phyloP scores from a whole-genome alignment of 1,140 invertebrate genomes.

The Stegodyphus mimosarum region DNA sequence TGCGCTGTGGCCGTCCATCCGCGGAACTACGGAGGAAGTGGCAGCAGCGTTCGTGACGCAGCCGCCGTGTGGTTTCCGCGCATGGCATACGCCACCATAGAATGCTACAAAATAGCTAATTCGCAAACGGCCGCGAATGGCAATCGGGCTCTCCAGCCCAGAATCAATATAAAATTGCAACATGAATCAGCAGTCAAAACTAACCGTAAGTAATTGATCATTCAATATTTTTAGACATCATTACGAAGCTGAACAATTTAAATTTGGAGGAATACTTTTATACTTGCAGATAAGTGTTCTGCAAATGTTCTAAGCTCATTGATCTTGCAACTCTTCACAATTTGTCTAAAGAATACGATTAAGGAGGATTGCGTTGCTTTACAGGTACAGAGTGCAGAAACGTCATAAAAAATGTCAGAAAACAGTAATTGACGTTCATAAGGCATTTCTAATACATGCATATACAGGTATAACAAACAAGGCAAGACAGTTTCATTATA shows the following conservation, averaged over 20 bases:
- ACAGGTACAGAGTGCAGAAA: no score
- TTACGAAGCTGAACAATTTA: not conserved
- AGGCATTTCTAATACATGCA: no score
- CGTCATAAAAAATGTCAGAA: no score
- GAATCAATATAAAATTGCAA: slow-evolving; percentile 45
- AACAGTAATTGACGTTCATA: no score
- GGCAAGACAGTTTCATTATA: no score
- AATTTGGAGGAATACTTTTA: no score
- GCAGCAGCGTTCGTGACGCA: not conserved
- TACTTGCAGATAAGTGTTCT: no score
- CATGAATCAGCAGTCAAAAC: slow-evolving; percentile 41
- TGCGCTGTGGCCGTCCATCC: not conserved
- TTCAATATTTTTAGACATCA: slow-evolving; percentile 3
- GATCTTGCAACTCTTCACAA: no score
- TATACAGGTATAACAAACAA: no score
- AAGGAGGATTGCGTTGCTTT: no score
- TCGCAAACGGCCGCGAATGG: slow-evolving; percentile 21
- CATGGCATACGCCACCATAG: slow-evolving; percentile 5
- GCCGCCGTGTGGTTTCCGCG: slow-evolving; percentile 20
- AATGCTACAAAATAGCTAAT: slow-evolving; percentile 33
- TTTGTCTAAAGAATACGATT: no score
- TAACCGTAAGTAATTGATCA: slow-evolving; percentile 33
- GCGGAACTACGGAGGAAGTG: slow-evolving; percentile 10
- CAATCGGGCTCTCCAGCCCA: slow-evolving; percentile 15
- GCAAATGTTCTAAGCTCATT: no score